Percentiles rank a stretch among this genome's conserved stretches.
Evolutionary conservation across 2,113 vertebrate genomes (phyloP).

Genomic region (Chlamydotis undulata): DNA sequence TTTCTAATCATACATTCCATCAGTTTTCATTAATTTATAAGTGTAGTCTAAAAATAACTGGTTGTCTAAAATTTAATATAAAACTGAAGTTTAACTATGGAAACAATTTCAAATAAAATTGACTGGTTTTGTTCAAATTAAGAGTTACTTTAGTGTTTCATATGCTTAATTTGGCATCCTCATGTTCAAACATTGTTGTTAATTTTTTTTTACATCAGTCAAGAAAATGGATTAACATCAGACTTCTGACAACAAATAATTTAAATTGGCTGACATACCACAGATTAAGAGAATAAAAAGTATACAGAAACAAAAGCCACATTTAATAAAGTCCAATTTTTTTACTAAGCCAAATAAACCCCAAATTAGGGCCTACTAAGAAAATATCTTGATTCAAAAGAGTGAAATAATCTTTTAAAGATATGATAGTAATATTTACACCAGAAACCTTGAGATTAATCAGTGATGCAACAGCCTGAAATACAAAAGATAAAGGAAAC

Average conservation of each 20-base stretch:
- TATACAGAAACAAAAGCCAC: not conserved
- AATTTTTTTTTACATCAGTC: not conserved
- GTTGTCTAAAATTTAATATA: not conserved
- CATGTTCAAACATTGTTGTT: not conserved
- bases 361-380: not conserved
- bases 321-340: not conserved
- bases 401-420: not conserved
- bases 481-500: not conserved
- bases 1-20: slow-evolving; percentile 8
- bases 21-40: not conserved
- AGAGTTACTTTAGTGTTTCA: not conserved
- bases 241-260: not conserved
- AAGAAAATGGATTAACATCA: not conserved
- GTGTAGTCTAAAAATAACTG: not conserved
- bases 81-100: not conserved
- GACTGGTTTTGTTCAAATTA: not conserved
- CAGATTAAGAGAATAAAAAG: not conserved
- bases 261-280: not conserved
- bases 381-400: not conserved
- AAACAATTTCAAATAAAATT: not conserved
- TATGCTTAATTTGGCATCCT: not conserved
- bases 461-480: not conserved
- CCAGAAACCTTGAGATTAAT: not conserved
- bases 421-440: not conserved
- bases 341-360: not conserved